Evolutionary conservation across 1,140 invertebrate genomes (phyloP), one percentile per base, ranked within the genome.

Genomic region (Cotesia vestalis): DNA sequence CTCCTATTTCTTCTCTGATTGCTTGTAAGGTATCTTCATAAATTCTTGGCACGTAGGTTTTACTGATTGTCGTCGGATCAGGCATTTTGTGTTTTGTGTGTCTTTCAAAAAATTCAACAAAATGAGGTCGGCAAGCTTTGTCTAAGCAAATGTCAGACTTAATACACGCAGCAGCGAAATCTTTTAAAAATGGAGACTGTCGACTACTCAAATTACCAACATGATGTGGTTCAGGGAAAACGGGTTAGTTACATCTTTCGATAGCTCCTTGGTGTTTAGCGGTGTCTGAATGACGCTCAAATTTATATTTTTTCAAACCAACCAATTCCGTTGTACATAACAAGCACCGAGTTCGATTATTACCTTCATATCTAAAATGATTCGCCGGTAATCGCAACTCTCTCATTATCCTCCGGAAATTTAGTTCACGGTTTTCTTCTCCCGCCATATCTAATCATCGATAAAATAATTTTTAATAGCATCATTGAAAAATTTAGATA

Each of bases 1-100:
- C 53, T 55, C 11, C 53, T 3, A 55, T 55, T 55, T 5, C 53
- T 20, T 55, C 11, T 6, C 53, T 8, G 9, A 55, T 55, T 55
- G 53, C n/a, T 3, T 55, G 4, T 5, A 55, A 14, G n/a, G 53
- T 20, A 14, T 55, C 53, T 12, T 55, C 11, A 20, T 55, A 20
- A 55, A 55, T 55, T 2, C 9, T 55, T 55, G 53, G 53, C 4
- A 55, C 53, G 53, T 55, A 55, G 5, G 53, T 55, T 55, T 11
- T 55, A 55, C 53, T 55, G 9, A 55, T 55, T 14, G 53, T 55
- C 11, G 53, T 55, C n/a, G 53, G 53, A 55, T 55, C 53, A 14
- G 53, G 53, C 1, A 55, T 55, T 20, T 20, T 55, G 4, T 55
- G 4, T 40, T 55, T 55, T 14, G 53, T 55, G 11, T 55, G 53